Evolutionary conservation across 2,888 invertebrate species (phyloP).

Genomic region (Ormia ochracea): DNA sequence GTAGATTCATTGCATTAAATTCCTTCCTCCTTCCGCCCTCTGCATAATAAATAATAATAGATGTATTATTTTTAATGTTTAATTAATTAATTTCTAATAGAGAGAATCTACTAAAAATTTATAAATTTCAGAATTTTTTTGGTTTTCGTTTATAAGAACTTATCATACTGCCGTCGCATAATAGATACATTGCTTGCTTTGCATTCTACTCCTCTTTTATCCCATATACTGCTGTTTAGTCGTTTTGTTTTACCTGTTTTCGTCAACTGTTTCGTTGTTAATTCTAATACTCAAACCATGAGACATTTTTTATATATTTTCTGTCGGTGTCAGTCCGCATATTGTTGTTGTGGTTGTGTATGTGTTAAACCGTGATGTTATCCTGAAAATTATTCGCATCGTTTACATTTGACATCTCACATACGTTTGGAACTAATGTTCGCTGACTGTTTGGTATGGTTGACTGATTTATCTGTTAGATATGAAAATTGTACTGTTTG

Average conservation of each 20-base stretch:
- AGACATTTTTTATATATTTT: slow-evolving; percentile 26
- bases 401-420: slow-evolving; percentile 61
- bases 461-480: slow-evolving; percentile 51
- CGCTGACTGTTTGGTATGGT: slow-evolving; percentile 16
- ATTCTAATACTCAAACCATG: neutral
- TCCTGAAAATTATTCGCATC: slow-evolving; percentile 61
- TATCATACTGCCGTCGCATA: slow-evolving; percentile 3
- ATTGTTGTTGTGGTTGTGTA: neutral
- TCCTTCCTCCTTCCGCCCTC: no score
- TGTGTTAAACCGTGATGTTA: slow-evolving; percentile 50
- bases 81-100: no score
- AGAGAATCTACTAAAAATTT: no score
- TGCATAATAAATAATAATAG: no score
- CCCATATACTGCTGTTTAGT: slow-evolving; percentile 1
- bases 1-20: no score
- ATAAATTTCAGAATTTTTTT: no score
- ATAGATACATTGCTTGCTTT: neutral
- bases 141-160: no score
- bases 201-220: slow-evolving; percentile 9
- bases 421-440: slow-evolving; percentile 54
- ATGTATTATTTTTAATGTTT: no score
- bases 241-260: slow-evolving; percentile 29
- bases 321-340: neutral
- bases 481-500: slow-evolving; percentile 14
- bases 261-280: slow-evolving; percentile 4